A percentile compares a stretch with the other conserved stretches of the same genome.
These are phyloP conservation scores for Polymixis lichenea DNA, from an alignment of 2,888 invertebrate genomes.

Conservation along the genomic window DNA sequence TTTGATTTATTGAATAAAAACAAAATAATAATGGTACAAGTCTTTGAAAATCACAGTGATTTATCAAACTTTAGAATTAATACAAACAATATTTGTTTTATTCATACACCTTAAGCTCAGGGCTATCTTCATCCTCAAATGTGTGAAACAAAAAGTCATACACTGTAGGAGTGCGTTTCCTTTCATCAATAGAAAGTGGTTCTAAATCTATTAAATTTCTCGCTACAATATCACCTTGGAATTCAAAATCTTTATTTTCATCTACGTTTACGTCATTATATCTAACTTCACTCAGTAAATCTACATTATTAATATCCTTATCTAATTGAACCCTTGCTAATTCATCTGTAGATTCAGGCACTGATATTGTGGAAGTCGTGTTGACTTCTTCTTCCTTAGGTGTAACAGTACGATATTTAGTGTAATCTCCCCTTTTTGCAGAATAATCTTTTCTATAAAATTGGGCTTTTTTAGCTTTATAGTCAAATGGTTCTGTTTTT, in stretches of 20 bases:
- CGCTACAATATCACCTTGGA: neutral
- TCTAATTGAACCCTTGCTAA: constrained; percentile 42
- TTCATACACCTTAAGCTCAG: constrained; percentile 52
- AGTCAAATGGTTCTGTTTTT: constrained; percentile 59
- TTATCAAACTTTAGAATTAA: neutral
- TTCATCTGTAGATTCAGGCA: constrained; percentile 11
- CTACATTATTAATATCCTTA: constrained; percentile 36
- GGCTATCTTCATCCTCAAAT: constrained; percentile 41
- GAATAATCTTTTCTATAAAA: constrained; percentile 60
- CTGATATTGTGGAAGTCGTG: neutral
- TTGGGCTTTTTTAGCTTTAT: constrained; percentile 64
- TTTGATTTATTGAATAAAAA: constrained; percentile 29
- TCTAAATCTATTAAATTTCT: constrained; percentile 23
- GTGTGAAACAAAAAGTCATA: constrained; percentile 52
- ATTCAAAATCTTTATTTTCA: constrained; percentile 1
- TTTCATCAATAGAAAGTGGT: constrained; percentile 20
- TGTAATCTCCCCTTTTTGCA: constrained; percentile 49
- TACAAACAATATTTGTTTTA: constrained; percentile 9
- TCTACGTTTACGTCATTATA: constrained; percentile 2
- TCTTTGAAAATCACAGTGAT: constrained; percentile 19
- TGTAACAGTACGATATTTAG: constrained; percentile 33
- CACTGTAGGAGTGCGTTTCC: constrained; percentile 46
- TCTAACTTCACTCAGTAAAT: constrained; percentile 34
- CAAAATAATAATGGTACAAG: neutral
- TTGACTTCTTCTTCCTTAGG: constrained; percentile 23